phyloP scores from a whole-genome alignment of 2,888 invertebrate genomes.

The Meteorus cinctellus region DNA sequence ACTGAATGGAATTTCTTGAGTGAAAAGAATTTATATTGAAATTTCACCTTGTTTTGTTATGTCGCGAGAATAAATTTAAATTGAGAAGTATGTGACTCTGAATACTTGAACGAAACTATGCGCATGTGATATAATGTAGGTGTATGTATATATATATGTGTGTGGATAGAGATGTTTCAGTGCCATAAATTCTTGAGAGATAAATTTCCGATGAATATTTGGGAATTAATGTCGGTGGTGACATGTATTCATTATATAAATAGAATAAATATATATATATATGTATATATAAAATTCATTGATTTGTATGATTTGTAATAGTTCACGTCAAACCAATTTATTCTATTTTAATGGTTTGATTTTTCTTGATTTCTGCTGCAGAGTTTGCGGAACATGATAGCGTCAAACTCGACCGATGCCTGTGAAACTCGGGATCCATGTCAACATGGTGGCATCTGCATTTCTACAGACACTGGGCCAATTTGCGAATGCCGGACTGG shows the following conservation, averaged over 20 bases:
- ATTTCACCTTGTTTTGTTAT: background rate
- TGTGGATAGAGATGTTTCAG: background rate
- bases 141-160: background rate
- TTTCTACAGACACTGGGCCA: constrained; percentile 95
- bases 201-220: background rate
- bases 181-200: background rate
- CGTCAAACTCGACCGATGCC: constrained; percentile 85
- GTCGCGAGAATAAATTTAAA: background rate
- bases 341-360: background rate
- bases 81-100: background rate
- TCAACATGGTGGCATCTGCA: constrained; percentile 95
- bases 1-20: background rate
- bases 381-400: constrained; percentile 72
- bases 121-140: background rate
- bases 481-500: constrained; percentile 95
- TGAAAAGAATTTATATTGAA: constrained; percentile 1
- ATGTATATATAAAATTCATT: background rate
- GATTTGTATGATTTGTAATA: background rate
- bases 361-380: constrained; percentile 60
- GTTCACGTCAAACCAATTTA: background rate
- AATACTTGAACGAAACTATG: constrained; percentile 1
- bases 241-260: background rate
- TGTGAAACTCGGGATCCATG: constrained; percentile 94
- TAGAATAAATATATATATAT: background rate
- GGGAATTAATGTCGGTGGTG: background rate